Conservation (phyloP, 2,113 vertebrate species). For the Pao palembangensis region DNA sequence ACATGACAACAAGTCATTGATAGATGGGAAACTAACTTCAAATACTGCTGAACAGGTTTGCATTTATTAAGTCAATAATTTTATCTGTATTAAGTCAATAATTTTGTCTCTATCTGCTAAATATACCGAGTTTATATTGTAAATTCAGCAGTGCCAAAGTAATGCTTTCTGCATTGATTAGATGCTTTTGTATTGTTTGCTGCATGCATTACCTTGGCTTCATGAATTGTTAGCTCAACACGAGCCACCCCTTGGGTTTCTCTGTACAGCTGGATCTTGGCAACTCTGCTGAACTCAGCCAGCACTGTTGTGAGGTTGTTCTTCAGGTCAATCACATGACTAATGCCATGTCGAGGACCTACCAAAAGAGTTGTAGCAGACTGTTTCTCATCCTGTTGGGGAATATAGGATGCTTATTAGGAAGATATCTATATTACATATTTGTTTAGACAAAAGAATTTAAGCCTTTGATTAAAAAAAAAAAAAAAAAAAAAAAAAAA, state of each 20-base stretch:
- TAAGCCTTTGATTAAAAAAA: neutral
- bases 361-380: constrained; percentile 91
- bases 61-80: neutral
- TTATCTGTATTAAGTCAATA: neutral
- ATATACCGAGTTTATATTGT: no score
- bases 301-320: constrained; percentile 98
- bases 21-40: neutral
- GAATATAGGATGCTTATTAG: constrained; percentile 1
- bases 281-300: constrained; percentile 92
- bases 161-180: constrained; percentile 1
- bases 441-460: neutral
- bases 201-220: constrained; percentile 83
- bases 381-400: constrained; percentile 88
- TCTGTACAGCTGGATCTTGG: constrained; percentile 93
- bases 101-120: no score
- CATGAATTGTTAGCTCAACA: constrained; percentile 92
- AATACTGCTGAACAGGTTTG: neutral
- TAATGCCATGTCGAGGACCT: constrained; percentile 95
- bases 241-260: constrained; percentile 95
- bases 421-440: neutral
- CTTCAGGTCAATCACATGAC: constrained; percentile 97
- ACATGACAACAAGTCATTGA: neutral
- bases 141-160: neutral
- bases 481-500: neutral
- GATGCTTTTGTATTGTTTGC: neutral